Base-by-base conservation (phyloP, 1,140 invertebrate genomes). In the Choristoneura fumiferana region DNA sequence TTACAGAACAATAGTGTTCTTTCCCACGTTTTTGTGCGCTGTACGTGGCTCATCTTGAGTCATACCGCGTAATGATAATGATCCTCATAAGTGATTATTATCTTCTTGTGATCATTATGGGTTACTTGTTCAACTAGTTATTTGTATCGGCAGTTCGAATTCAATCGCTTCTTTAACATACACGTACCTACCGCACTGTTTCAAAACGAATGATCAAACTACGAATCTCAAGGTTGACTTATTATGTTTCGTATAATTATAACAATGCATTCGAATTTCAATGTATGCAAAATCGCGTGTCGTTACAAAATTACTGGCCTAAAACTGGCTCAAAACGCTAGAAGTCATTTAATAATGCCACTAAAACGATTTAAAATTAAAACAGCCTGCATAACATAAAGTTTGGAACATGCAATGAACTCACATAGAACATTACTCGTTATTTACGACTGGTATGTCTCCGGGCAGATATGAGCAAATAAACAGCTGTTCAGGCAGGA, bases 21-120 rank as follows among this genome's bases (percentile, higher is more conserved):
- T 63, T 78, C 81, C 58, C 82, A 83, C 78, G 78, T 85, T 84
- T 83, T 85, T 85, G 67, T 80, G 17, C 13, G 53, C 63, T 40
- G 61, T 63, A 62, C 58, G 56, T 64, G 60, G 34, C 43, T 2
- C 36, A 40, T 66, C 22, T 29, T 65, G 55, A 55, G 64, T 72
- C 61, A 63, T 67, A 65, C n/a, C 62, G 36, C 57, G 57, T 70
- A 68, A 71, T 62, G 76, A 76, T 78, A 71, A 73, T 56, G 56
- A 74, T 69, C 67, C 22, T 40, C 34, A 29, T 60, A 59, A 61
- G 40, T 60, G 57, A 68, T 67, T 63, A 59, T 37, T 49, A 65
- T 40, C 22, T n/a, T n/a, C n/a, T 55, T 53, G 53, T 12, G n/a
- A 61, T 60, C 33, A 40, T 60, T 57, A 22, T 45, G 40, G 40